Evolutionary conservation across 2,797 vertebrate genomes (phyloP).

Genomic region (Anomalospiza imberbis): DNA sequence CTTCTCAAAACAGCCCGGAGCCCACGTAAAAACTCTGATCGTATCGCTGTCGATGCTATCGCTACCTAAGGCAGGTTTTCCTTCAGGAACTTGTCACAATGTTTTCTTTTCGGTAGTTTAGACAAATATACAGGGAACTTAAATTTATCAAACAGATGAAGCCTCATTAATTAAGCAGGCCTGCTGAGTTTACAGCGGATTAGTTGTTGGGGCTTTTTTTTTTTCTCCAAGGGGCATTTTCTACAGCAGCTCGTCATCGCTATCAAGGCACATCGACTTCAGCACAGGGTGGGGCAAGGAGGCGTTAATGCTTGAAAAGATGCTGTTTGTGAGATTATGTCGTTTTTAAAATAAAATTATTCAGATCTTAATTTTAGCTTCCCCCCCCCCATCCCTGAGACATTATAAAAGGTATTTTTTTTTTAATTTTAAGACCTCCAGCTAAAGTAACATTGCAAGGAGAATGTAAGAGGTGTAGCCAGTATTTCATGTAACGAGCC

Average conservation of each 20-base stretch:
- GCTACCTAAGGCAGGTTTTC: background rate
- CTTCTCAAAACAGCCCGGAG: constrained; percentile 5
- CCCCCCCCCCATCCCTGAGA: rapidly evolving
- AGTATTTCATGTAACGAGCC: background rate
- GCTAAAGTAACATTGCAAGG: background rate
- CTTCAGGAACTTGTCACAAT: constrained; percentile 47
- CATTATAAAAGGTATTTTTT: background rate
- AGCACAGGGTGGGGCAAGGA: background rate
- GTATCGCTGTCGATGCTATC: constrained; percentile 59
- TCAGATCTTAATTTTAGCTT: background rate
- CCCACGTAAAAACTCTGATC: constrained; percentile 35
- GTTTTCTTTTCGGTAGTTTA: constrained; percentile 61
- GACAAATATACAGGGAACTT: constrained; percentile 49
- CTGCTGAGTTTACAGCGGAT: background rate
- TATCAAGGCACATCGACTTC: background rate
- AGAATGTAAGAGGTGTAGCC: background rate
- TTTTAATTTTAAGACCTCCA: background rate
- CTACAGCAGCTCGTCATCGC: background rate
- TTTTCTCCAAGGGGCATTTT: background rate
- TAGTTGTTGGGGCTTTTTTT: background rate
- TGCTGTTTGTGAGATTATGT: background rate
- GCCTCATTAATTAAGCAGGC: constrained; percentile 43
- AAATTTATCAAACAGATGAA: constrained; percentile 28
- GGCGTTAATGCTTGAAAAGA: background rate
- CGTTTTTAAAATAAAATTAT: background rate